Conservation (phyloP, 2,888 invertebrate genomes). For the Stramonita haemastoma region DNA sequence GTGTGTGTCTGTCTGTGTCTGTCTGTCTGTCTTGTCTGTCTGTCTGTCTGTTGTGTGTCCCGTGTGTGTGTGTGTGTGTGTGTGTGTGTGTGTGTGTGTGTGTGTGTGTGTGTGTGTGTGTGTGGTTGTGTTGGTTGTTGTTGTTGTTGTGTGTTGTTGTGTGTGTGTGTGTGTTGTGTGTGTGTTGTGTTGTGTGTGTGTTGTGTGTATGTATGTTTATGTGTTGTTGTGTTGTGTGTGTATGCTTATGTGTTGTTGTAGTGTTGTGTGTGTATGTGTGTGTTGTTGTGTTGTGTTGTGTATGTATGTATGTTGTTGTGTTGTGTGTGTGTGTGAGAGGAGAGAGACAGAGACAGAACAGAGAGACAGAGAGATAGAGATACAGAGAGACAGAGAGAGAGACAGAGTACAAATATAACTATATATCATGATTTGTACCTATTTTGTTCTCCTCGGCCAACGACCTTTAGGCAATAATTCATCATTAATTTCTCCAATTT, state of each 20-base stretch:
- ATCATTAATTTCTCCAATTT: too few species aligned
- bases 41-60: background rate
- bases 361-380: too few species aligned
- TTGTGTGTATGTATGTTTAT: background rate
- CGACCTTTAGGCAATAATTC: too few species aligned
- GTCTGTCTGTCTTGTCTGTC: background rate
- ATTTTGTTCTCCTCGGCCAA: too few species aligned
- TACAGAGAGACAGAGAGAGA: background rate
- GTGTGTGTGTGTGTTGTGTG: slow-evolving; percentile 16
- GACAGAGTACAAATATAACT: too few species aligned
- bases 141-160: background rate
- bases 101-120: background rate
- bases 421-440: too few species aligned
- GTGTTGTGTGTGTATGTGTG: slow-evolving; percentile 2
- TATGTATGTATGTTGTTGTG: too few species aligned
- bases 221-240: too few species aligned
- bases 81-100: background rate
- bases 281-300: background rate
- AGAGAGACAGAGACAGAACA: too few species aligned
- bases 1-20: background rate
- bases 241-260: too few species aligned
- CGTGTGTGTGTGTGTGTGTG: background rate
- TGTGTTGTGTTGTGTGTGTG: slow-evolving; percentile 26
- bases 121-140: background rate
- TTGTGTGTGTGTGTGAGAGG: too few species aligned